Conservation (phyloP, 2,113 vertebrate species). For the Toxotes jaculatrix region DNA sequence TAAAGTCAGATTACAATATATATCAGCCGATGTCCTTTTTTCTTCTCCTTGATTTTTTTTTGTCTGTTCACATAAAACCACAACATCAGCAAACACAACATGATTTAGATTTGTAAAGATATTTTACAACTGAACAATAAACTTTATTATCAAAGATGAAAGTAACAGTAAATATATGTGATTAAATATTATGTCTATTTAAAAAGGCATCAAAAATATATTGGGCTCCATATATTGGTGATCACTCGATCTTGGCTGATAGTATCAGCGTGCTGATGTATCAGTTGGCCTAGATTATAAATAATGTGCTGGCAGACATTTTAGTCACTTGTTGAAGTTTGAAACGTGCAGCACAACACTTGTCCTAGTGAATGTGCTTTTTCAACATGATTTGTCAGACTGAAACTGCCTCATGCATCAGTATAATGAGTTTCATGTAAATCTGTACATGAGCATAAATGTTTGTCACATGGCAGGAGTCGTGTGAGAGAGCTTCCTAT, state of each 20-base stretch:
- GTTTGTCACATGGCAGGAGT: slow-evolving; percentile 18
- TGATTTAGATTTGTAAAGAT: background rate
- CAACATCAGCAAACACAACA: background rate
- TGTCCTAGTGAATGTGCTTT: background rate
- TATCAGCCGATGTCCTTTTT: background rate
- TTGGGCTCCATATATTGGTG: background rate
- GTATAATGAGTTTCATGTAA: background rate
- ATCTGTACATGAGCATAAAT: slow-evolving; percentile 12
- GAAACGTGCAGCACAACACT: background rate
- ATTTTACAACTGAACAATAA: background rate
- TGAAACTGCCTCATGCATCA: background rate
- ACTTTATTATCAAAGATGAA: too few species aligned
- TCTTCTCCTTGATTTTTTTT: background rate
- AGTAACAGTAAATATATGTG: too few species aligned
- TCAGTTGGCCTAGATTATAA: background rate
- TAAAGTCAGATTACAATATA: background rate
- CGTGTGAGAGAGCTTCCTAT: slow-evolving; percentile 4
- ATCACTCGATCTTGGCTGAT: background rate
- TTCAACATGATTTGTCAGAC: background rate
- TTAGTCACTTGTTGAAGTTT: background rate
- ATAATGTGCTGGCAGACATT: background rate
- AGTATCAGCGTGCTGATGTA: background rate
- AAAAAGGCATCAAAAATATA: background rate
- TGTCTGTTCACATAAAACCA: background rate
- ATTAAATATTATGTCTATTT: too few species aligned